Evolutionary conservation across 1,140 invertebrate genomes (phyloP).

Genomic region (Phenacoccus solenopsis): DNA sequence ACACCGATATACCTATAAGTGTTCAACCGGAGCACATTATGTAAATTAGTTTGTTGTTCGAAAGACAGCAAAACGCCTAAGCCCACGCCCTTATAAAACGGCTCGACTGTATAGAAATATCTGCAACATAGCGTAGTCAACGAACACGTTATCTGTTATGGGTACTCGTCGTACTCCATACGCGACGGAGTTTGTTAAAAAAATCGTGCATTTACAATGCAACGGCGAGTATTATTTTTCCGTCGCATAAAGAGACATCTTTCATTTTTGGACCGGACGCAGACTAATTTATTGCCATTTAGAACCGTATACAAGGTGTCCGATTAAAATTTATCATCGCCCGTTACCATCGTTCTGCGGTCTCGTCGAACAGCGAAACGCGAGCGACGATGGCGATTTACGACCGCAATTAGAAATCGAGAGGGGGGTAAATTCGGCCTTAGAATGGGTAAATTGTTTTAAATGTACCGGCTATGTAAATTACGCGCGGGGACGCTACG

Average conservation of each 20-base stretch:
- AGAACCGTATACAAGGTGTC: constrained; percentile 8
- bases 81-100: neutral
- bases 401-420: neutral
- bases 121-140: constrained; percentile 7
- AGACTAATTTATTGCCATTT: constrained; percentile 13
- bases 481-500: neutral
- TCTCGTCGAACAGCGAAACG: neutral
- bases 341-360: neutral
- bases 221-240: constrained; percentile 10
- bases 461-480: neutral
- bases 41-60: constrained; percentile 17
- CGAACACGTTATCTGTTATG: constrained; percentile 13
- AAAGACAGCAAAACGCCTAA: neutral
- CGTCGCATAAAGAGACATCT: constrained; percentile 8
- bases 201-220: constrained; percentile 12
- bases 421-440: no score
- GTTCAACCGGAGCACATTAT: constrained; percentile 15
- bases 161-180: neutral
- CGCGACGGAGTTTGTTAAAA: neutral
- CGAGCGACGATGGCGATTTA: neutral
- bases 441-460: no score
- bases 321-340: constrained; percentile 14
- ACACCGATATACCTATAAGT: neutral
- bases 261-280: constrained; percentile 13
- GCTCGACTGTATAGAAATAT: neutral